Evolutionary conservation across 2,113 vertebrate species (phyloP), one percentile per base, ranked within the genome.

Genomic region (Steatornis caripensis): DNA sequence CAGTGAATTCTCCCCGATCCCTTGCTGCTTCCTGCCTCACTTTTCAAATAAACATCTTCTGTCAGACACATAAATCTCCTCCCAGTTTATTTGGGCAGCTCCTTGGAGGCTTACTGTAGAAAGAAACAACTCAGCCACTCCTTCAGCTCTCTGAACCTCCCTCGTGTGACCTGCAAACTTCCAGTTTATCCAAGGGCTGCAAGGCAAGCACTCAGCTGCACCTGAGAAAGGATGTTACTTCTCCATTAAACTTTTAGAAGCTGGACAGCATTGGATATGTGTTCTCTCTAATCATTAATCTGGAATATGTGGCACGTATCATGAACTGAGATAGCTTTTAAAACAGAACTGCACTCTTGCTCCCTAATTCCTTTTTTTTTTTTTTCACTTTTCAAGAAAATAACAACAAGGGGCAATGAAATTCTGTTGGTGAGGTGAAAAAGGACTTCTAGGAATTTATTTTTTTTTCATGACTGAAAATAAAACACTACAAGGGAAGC

Each of bases 31-130:
- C 61, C 49, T 79, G 36, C 19, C 74, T 94, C 27, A 1, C 48
- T 95, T 95, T 90, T 83, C 74, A 87, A 87, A 82, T 54, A 78
- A 91, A 91, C 0, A 0, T 68, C 37, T 93, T 62, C 62, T 93
- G 65, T 95, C 84, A 96, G 87, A n/a, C 81, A 82, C 43, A 97
- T 93, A 89, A 94, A 96, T 96, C 90, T 95, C 83, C 17, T 48
- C 39, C 34, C 57, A 93, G 51, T 36, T 93, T 91, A 93, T 90
- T 48, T 85, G 53, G 39, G 53, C 36, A 69, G 53, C n/a, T 91
- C 90, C 88, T 94, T 76, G 36, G 92, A 88, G 94, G 48, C 70
- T 84, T 19, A 30, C 68, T 60, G 24, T 48, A 82, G 82, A 75
- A 94, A 84, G 91, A 89, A 91, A 75, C 78, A 93, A 41, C 55